phyloP scores from a whole-genome alignment of 2,797 vertebrate genomes.

The Phoeniculus purpureus region DNA sequence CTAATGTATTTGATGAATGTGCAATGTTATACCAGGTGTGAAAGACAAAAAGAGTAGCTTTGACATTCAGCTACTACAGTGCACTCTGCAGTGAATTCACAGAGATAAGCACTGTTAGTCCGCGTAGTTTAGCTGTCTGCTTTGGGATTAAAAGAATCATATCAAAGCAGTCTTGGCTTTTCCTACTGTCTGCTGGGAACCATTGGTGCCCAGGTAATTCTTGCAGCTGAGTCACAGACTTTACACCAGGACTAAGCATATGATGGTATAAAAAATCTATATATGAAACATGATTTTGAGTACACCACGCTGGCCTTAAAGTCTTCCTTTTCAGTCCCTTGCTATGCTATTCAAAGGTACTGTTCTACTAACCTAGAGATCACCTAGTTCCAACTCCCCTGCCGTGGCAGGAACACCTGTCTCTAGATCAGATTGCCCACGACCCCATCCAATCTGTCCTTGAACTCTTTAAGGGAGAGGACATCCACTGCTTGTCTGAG shows the following conservation, averaged over 20 bases:
- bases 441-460: too few relatives aligned
- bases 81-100: background rate
- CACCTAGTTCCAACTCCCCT: too few relatives aligned
- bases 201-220: background rate
- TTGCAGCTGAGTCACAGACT: background rate
- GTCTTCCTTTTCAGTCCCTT: background rate
- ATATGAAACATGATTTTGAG: background rate
- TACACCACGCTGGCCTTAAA: background rate
- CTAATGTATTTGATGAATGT: background rate
- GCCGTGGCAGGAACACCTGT: too few relatives aligned
- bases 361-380: background rate
- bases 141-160: background rate
- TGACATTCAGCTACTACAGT: background rate
- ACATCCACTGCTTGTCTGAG: too few relatives aligned
- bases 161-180: background rate
- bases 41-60: background rate
- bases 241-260: background rate
- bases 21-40: background rate
- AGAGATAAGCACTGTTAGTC: background rate
- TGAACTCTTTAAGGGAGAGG: too few relatives aligned
- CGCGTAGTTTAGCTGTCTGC: background rate
- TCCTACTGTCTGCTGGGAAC: accelerated
- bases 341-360: background rate
- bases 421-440: too few relatives aligned
- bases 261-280: background rate